These are phyloP conservation scores for Macquaria ambigua DNA, from an alignment of 2,113 vertebrate species.

Conservation along the genomic window DNA sequence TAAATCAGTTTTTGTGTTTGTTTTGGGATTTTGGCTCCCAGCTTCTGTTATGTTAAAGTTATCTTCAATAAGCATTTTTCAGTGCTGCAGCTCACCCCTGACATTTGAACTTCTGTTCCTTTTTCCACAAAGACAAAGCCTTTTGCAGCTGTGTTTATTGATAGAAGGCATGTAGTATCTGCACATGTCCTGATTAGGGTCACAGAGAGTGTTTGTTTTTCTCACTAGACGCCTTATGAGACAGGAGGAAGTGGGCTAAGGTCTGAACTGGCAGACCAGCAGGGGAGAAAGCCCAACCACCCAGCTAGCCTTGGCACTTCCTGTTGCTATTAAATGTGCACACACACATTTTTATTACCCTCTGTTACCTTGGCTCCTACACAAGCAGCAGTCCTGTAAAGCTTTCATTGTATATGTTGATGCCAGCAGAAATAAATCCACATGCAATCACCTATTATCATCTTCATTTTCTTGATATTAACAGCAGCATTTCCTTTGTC, in stretches of 20 bases:
- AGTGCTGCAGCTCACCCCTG: background rate
- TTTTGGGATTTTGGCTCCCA: background rate
- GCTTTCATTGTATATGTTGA: background rate
- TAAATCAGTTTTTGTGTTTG: background rate
- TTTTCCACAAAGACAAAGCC: background rate
- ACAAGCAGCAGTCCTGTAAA: background rate
- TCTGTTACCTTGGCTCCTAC: constrained; percentile 12
- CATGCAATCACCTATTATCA: background rate
- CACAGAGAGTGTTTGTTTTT: constrained; percentile 36
- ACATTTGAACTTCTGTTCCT: constrained; percentile 30
- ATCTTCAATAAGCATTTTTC: background rate
- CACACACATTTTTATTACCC: background rate
- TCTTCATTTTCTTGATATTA: background rate
- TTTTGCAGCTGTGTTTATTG: background rate
- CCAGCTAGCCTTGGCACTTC: constrained; percentile 12
- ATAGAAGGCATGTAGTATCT: too few relatives aligned
- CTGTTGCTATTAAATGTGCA: constrained; percentile 27
- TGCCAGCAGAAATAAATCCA: background rate
- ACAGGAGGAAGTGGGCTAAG: constrained; percentile 40
- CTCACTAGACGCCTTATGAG: background rate
- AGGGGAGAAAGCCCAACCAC: constrained; percentile 26
- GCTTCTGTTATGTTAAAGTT: background rate
- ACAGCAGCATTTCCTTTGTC: background rate
- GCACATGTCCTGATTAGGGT: background rate
- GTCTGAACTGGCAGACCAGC: constrained; percentile 28